Conservation (phyloP, 2,888 invertebrate species). For the Schizotus pectinicornis region DNA sequence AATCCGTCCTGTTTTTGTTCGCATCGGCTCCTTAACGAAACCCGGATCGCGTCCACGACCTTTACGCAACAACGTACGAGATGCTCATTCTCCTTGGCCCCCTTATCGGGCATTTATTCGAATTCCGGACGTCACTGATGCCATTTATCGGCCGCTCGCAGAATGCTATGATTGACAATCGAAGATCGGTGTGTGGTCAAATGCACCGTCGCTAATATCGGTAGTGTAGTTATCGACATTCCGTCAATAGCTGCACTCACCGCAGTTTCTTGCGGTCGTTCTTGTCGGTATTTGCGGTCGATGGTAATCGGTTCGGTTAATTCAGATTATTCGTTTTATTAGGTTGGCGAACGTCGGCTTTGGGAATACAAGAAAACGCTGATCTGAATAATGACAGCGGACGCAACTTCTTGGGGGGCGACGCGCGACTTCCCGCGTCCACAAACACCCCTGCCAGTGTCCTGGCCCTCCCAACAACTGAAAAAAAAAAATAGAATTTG, state of each 20-base stretch:
- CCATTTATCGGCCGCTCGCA: constrained; percentile 16
- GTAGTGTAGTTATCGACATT: constrained; percentile 48
- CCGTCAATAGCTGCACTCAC: constrained; percentile 45
- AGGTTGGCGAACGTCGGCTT: constrained; percentile 6
- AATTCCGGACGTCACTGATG: background rate
- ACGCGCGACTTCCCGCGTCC: too few species aligned
- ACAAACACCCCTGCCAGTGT: too few species aligned
- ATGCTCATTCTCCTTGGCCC: too few species aligned
- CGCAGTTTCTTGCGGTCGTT: constrained; percentile 46
- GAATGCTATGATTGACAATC: constrained; percentile 49
- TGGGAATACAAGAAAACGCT: constrained; percentile 4
- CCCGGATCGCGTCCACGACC: background rate
- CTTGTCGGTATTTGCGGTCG: constrained; percentile 48
- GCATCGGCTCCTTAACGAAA: background rate
- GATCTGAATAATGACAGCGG: constrained; percentile 17
- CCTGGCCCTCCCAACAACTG: too few species aligned
- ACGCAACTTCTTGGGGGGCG: constrained; percentile 8
- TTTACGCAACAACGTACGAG: too few species aligned
- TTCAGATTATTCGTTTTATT: constrained; percentile 48
- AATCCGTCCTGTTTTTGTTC: constrained; percentile 16
- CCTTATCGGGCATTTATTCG: background rate
- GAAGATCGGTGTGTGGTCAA: constrained; percentile 48
- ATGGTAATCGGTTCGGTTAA: constrained; percentile 55
- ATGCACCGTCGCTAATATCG: constrained; percentile 38
- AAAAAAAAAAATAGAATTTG: too few species aligned